Percentiles rank a stretch among this genome's conserved stretches.
Conservation (phyloP, 2,797 vertebrate genomes). For the Lophotriccus pileatus region DNA sequence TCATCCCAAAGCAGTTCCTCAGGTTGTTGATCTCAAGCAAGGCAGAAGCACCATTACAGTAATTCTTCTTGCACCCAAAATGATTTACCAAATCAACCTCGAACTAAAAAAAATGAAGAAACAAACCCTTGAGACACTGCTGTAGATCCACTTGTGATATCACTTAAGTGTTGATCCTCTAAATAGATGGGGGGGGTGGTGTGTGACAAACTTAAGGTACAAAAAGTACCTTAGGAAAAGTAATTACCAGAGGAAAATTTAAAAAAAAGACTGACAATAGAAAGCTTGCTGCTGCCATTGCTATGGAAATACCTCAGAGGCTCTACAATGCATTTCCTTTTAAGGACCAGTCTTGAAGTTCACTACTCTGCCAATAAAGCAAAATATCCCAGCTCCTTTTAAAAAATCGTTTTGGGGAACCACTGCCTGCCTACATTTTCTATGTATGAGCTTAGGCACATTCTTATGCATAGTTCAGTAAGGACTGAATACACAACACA, state of each 20-base stretch:
- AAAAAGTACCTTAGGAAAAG: neutral
- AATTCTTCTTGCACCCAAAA: neutral
- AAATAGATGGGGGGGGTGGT: neutral
- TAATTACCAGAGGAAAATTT: neutral
- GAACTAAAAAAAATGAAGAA: neutral
- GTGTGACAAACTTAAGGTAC: neutral
- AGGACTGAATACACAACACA: neutral
- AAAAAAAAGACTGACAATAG: neutral
- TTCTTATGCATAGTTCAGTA: neutral
- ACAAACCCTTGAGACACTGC: neutral
- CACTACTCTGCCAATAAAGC: neutral
- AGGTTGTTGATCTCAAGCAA: neutral
- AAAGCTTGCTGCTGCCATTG: neutral
- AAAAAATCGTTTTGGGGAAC: constrained; percentile 20
- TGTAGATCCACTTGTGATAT: neutral
- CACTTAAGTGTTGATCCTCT: neutral
- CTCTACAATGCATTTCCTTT: constrained; percentile 22
- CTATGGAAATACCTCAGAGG: constrained; percentile 16
- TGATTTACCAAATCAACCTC: neutral
- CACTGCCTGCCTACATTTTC: neutral
- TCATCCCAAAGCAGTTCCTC: neutral
- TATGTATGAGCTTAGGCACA: neutral
- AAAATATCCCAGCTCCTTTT: neutral
- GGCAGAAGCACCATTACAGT: neutral
- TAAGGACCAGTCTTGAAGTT: constrained; percentile 39